These are phyloP conservation scores for Sebastes oblongus DNA, from an alignment of 2,797 vertebrate genomes.

Conservation along the genomic window DNA sequence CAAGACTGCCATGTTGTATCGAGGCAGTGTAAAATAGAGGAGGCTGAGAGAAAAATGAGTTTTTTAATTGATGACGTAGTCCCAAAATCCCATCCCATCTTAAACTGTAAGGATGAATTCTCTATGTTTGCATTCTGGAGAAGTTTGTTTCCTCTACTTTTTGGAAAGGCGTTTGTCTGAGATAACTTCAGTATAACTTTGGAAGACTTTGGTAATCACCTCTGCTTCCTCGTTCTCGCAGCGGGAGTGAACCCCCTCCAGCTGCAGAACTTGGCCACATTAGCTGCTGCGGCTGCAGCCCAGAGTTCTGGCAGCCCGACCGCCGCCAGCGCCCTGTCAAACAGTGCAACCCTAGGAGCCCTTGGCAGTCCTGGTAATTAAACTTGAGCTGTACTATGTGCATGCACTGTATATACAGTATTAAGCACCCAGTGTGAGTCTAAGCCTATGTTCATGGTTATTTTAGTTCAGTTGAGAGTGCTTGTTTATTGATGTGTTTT, in stretches of 20 bases:
- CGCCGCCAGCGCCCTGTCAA: constrained; percentile 88
- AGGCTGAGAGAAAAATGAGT: too few relatives aligned
- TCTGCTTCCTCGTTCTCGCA: constrained; percentile 26
- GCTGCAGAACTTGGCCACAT: constrained; percentile 94
- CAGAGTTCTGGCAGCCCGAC: constrained; percentile 91
- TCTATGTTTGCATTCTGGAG: not conserved
- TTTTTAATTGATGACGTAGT: not conserved
- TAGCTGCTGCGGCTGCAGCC: constrained; percentile 93
- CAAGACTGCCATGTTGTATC: not conserved
- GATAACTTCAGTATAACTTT: not conserved
- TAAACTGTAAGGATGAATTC: not conserved
- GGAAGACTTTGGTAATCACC: constrained; percentile 8
- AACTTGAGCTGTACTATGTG: not conserved
- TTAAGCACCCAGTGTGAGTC: not conserved
- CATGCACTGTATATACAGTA: not conserved
- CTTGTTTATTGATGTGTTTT: not conserved
- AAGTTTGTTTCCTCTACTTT: not conserved
- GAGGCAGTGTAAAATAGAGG: not conserved
- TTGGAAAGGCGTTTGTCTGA: not conserved
- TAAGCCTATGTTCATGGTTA: not conserved
- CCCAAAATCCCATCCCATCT: not conserved
- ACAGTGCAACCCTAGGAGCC: constrained; percentile 78
- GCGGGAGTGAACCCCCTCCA: constrained; percentile 94
- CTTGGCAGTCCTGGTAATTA: constrained; percentile 89
- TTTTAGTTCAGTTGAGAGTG: not conserved